Percentiles rank a stretch among this genome's conserved stretches.
Evolutionary conservation across 2,888 invertebrate species (phyloP).

Genomic region (Lithophane semibrunnea): DNA sequence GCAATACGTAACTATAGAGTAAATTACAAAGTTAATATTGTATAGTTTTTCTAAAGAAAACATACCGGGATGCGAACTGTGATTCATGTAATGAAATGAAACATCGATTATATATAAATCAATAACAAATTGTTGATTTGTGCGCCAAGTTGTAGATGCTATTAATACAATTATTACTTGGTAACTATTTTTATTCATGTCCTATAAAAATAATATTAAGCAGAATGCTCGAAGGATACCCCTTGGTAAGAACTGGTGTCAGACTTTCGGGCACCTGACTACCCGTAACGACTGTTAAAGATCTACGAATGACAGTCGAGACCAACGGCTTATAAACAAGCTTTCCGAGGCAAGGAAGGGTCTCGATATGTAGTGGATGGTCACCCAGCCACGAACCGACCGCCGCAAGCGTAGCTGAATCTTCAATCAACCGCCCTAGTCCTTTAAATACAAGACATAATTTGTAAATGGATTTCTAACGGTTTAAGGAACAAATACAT

Average conservation of each 20-base stretch:
- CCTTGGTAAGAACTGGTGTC: not conserved
- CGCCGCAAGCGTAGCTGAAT: not conserved
- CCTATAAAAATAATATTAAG: constrained; percentile 11
- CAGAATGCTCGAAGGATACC: not conserved
- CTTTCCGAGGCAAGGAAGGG: not conserved
- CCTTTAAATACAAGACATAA: constrained; percentile 8
- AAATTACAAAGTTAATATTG: not conserved
- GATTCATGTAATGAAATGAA: not conserved
- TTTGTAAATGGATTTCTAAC: constrained; percentile 38
- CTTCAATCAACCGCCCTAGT: not conserved
- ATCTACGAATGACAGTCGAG: not conserved
- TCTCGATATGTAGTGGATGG: not conserved
- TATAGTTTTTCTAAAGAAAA: constrained; percentile 12
- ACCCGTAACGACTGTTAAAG: not conserved
- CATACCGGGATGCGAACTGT: not conserved
- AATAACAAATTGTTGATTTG: constrained; percentile 28
- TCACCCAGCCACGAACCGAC: not conserved
- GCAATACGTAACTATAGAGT: not conserved
- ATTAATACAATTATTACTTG: not conserved
- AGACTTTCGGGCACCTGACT: too few species aligned
- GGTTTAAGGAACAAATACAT: constrained; percentile 20
- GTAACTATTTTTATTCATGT: not conserved
- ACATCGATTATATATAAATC: constrained; percentile 10
- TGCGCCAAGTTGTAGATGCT: constrained; percentile 7
- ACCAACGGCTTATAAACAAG: too few species aligned